phyloP scores from a whole-genome alignment of 2,888 invertebrate species.

The Microchrysa polita region DNA sequence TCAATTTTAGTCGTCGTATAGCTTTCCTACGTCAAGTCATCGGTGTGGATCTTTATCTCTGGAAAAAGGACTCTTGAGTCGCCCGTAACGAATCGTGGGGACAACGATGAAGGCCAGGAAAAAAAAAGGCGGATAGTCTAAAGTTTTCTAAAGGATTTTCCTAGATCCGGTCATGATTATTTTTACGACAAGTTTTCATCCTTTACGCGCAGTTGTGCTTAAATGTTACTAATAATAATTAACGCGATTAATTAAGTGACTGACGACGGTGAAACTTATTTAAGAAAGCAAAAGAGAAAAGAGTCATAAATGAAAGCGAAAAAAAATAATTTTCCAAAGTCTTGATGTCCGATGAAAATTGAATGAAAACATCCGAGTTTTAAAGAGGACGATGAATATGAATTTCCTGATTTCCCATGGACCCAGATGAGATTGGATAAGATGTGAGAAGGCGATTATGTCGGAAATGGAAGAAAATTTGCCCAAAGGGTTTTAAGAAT shows the following conservation, averaged over 20 bases:
- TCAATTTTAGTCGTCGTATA: conserved; percentile 17
- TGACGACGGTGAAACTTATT: too few species aligned
- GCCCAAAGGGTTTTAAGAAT: conserved; percentile 4
- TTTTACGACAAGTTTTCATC: conserved; percentile 31
- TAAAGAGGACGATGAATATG: too few species aligned
- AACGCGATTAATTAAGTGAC: conserved; percentile 36
- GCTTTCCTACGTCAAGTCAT: background rate
- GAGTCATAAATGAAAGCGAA: background rate
- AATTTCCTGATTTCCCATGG: too few species aligned
- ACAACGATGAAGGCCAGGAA: background rate
- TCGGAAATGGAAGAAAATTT: background rate
- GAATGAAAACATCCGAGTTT: conserved; percentile 14
- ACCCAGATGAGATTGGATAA: background rate
- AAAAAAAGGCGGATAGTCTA: too few species aligned
- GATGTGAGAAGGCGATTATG: background rate
- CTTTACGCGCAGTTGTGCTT: conserved; percentile 15
- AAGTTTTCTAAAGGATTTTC: conserved; percentile 14
- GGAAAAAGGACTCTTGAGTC: too few species aligned
- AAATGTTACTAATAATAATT: conserved; percentile 43
- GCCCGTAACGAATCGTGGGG: too few species aligned
- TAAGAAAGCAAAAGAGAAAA: background rate
- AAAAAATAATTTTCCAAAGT: background rate
- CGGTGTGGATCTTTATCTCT: background rate
- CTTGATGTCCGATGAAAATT: conserved; percentile 22
- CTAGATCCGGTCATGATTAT: conserved; percentile 1